Conservation (phyloP, 2,797 vertebrate genomes). For the Acanthopagrus latus region DNA sequence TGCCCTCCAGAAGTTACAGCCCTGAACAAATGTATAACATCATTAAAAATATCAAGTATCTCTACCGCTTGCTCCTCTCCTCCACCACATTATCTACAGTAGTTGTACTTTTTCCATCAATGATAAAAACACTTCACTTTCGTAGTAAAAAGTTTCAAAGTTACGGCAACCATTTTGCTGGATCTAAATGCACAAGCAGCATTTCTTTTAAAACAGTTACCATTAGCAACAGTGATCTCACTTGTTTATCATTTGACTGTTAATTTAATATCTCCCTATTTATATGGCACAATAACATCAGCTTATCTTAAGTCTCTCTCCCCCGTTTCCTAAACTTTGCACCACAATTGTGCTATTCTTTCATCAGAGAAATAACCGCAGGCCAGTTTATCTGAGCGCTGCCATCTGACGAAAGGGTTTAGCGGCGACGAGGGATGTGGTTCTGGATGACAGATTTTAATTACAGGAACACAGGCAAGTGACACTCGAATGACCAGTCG, state of each 20-base stretch:
- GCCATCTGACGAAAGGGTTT: conserved; percentile 87
- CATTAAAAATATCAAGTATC: conserved; percentile 82
- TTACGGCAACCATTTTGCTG: conserved; percentile 23
- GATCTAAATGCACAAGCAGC: not conserved
- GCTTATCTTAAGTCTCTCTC: conserved; percentile 26
- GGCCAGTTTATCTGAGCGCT: conserved; percentile 84
- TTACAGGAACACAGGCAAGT: conserved; percentile 86
- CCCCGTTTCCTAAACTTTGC: conserved; percentile 53
- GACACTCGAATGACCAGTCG: conserved; percentile 85
- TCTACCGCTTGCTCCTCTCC: conserved; percentile 55
- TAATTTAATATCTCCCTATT: conserved; percentile 15
- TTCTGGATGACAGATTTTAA: conserved; percentile 90
- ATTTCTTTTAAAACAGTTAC: not conserved
- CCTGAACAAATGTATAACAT: conserved; percentile 78
- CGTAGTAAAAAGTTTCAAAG: conserved; percentile 43
- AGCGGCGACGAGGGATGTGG: conserved; percentile 81
- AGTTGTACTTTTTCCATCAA: conserved; percentile 48
- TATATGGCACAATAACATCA: conserved; percentile 9
- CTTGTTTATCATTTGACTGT: conserved; percentile 29
- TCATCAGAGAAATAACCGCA: conserved; percentile 69
- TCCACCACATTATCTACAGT: conserved; percentile 48
- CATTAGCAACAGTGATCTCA: conserved; percentile 18
- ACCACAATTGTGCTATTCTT: conserved; percentile 49
- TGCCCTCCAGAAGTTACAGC: conserved; percentile 75
- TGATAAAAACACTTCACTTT: conserved; percentile 56